Conservation (phyloP, 2,888 invertebrate species). For the Helleia helle region DNA sequence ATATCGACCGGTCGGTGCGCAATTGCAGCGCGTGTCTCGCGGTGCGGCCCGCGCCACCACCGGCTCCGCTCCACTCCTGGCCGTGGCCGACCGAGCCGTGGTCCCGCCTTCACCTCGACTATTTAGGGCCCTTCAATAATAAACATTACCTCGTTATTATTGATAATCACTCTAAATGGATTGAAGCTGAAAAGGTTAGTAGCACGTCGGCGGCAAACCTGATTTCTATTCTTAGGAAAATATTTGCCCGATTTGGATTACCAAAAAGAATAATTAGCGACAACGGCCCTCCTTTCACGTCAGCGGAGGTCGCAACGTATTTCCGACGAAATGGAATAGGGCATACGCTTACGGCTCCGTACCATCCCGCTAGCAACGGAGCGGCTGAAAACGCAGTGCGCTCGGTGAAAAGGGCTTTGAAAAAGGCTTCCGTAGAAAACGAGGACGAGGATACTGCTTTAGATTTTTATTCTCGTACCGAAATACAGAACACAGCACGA, state of each 20-base stretch:
- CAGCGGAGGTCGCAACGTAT: constrained; percentile 15
- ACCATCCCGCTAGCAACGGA: constrained; percentile 19
- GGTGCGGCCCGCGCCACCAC: constrained; percentile 3
- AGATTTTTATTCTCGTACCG: too few relatives aligned
- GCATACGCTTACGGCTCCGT: constrained; percentile 16
- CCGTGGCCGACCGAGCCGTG: constrained; percentile 15
- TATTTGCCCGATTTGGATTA: constrained; percentile 21
- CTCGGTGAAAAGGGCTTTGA: constrained; percentile 15
- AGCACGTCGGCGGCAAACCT: constrained; percentile 11
- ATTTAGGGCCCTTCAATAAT: constrained; percentile 16
- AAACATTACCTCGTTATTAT: constrained; percentile 18
- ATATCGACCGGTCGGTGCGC: background rate
- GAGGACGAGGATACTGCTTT: background rate
- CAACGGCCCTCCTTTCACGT: constrained; percentile 20
- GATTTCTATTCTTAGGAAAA: constrained; percentile 10
- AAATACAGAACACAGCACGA: too few relatives aligned
- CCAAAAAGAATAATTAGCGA: constrained; percentile 18
- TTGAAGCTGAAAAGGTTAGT: constrained; percentile 18
- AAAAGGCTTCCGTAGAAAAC: constrained; percentile 8
- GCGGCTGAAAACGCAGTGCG: constrained; percentile 20
- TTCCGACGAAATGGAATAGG: constrained; percentile 16
- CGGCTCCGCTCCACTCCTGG: constrained; percentile 20
- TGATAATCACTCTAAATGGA: constrained; percentile 22
- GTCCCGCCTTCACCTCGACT: constrained; percentile 13
- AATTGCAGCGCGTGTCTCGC: constrained; percentile 7